These are phyloP conservation scores for Phlogophora meticulosa DNA, from an alignment of 2,888 invertebrate species.

Conservation along the genomic window DNA sequence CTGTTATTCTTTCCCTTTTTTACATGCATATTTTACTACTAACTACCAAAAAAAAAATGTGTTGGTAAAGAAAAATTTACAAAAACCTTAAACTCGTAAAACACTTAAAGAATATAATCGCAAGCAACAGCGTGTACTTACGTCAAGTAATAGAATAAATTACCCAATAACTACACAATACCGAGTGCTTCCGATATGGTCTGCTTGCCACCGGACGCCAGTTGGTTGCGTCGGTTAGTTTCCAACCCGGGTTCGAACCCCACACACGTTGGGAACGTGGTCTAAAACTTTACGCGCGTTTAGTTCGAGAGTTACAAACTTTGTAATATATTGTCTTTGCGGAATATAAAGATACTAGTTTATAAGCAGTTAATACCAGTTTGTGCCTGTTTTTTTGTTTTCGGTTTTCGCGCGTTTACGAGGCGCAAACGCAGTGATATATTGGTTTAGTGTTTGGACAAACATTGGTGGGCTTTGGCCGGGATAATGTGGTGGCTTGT, in stretches of 20 bases:
- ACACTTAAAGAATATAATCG: slow-evolving; percentile 45
- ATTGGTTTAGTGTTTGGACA: slow-evolving; percentile 55
- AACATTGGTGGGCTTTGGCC: slow-evolving; percentile 41
- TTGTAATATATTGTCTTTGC: slow-evolving; percentile 54
- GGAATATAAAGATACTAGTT: slow-evolving; percentile 55
- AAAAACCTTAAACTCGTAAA: slow-evolving; percentile 10
- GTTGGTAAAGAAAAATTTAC: background rate
- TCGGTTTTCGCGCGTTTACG: slow-evolving; percentile 28
- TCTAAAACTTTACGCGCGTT: slow-evolving; percentile 56
- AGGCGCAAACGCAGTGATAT: slow-evolving; percentile 58
- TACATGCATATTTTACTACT: no score
- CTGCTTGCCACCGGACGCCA: slow-evolving; percentile 85
- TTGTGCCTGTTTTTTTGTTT: slow-evolving; percentile 53
- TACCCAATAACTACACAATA: slow-evolving; percentile 84
- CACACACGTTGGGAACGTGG: slow-evolving; percentile 83
- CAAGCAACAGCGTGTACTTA: slow-evolving; percentile 44
- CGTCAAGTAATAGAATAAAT: slow-evolving; percentile 79
- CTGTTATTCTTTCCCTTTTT: no score
- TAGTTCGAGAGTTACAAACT: slow-evolving; percentile 54
- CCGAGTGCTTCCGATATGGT: slow-evolving; percentile 86
- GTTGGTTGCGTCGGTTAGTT: slow-evolving; percentile 87
- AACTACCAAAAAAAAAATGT: no score
- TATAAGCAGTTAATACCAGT: slow-evolving; percentile 52
- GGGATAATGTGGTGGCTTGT: slow-evolving; percentile 81
- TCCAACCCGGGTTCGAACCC: slow-evolving; percentile 85